Evolutionary conservation across 2,888 invertebrate genomes (phyloP).

Genomic region (Prionchulus punctatus): DNA sequence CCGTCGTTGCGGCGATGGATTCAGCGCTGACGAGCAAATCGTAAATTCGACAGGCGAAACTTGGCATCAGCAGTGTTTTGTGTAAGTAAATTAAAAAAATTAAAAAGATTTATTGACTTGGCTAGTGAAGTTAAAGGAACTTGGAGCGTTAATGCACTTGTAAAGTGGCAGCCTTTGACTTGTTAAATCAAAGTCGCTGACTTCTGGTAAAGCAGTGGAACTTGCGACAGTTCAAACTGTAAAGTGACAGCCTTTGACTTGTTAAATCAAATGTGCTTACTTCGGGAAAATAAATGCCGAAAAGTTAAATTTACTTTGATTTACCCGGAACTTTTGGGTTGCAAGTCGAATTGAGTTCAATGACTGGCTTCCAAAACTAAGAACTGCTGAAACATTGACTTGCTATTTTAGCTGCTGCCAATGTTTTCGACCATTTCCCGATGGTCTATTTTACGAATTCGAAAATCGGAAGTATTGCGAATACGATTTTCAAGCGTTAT

Average conservation of each 20-base stretch:
- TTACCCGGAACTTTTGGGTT: too few relatives aligned
- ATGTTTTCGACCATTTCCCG: conserved; percentile 91
- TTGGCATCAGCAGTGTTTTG: conserved; percentile 98
- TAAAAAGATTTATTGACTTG: conserved; percentile 3
- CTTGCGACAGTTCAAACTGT: too few relatives aligned
- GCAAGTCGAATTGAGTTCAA: too few relatives aligned
- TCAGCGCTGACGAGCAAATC: conserved; percentile 89
- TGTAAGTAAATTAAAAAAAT: conserved; percentile 47
- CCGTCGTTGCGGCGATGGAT: conserved; percentile 85
- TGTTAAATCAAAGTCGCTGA: too few relatives aligned
- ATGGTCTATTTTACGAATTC: conserved; percentile 94
- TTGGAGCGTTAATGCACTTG: conserved; percentile 33
- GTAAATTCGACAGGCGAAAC: conserved; percentile 95
- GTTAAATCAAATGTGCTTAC: too few relatives aligned
- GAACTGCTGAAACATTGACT: too few relatives aligned
- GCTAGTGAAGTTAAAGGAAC: too few relatives aligned
- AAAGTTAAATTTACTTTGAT: too few relatives aligned
- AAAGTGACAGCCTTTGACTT: too few relatives aligned
- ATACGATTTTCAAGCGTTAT: conserved; percentile 91
- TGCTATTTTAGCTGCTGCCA: conserved; percentile 73
- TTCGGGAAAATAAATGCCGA: too few relatives aligned
- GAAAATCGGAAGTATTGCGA: conserved; percentile 98
- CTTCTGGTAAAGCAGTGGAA: too few relatives aligned
- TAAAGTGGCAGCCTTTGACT: background rate
- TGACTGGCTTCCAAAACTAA: too few relatives aligned